These are phyloP conservation scores for cattle (Bos taurus) DNA, from an alignment of 2,113 vertebrate genomes.

Conservation along the genomic window DNA sequence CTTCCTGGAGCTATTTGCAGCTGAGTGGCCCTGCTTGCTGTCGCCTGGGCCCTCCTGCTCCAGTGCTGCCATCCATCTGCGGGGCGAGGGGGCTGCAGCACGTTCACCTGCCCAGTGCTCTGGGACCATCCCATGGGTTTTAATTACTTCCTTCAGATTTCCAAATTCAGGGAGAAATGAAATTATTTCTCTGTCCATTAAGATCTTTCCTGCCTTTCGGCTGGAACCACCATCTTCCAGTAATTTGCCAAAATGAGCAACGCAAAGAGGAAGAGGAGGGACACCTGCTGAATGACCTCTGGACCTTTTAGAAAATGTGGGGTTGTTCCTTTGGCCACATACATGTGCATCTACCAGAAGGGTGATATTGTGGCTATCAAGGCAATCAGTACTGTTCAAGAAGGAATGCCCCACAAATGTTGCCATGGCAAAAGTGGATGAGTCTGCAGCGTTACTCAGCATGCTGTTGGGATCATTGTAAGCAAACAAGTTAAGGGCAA, in stretches of 20 bases:
- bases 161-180: neutral
- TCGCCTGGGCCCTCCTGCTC: neutral
- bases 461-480: neutral
- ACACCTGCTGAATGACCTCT: neutral
- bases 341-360: neutral
- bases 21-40: neutral
- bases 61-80: accelerated
- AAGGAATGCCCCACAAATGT: neutral
- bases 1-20: conserved; percentile 3
- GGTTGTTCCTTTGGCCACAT: neutral
- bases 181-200: neutral
- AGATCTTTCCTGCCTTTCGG: neutral
- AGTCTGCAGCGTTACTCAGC: neutral
- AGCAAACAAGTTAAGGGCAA: neutral
- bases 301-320: neutral
- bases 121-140: neutral
- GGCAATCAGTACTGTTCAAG: neutral
- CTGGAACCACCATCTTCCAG: neutral
- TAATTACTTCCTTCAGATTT: neutral
- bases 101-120: neutral
- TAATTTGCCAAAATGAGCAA: neutral
- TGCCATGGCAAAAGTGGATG: neutral
- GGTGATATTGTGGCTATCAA: neutral
- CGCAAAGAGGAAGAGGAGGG: neutral
- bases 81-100: accelerated